A percentile compares a stretch with the other conserved stretches of the same genome.
phyloP scores from a whole-genome alignment of 2,888 invertebrate species.

The Mamestra brassicae region DNA sequence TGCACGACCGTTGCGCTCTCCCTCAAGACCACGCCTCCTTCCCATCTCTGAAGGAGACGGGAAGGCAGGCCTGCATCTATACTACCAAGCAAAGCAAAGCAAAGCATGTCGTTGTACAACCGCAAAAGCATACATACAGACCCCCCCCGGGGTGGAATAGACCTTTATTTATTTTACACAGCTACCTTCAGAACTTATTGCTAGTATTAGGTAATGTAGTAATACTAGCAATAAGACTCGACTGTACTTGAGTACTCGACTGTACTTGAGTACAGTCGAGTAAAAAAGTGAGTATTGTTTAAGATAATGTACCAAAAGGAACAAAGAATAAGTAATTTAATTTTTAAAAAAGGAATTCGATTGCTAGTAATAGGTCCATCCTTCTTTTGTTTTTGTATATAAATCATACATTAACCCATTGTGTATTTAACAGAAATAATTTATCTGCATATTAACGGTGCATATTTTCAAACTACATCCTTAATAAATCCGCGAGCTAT shows the following conservation, averaged over 20 bases:
- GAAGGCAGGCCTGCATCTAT: no score
- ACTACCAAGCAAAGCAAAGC: no score
- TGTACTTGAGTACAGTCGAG: conserved; percentile 2
- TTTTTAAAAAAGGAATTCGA: background rate
- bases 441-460: conserved; percentile 16
- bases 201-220: no score
- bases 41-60: no score
- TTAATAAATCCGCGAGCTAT: conserved; percentile 46
- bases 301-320: background rate
- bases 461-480: conserved; percentile 57
- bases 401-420: conserved; percentile 34
- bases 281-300: conserved; percentile 7
- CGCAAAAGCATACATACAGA: no score
- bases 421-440: conserved; percentile 31
- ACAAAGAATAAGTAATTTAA: background rate
- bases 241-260: conserved; percentile 1
- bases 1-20: no score
- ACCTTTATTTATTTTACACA: conserved; percentile 43
- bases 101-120: no score
- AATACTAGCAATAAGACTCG: no score
- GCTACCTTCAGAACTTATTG: conserved; percentile 9
- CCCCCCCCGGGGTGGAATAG: no score
- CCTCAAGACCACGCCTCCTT: no score
- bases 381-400: conserved; percentile 17
- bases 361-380: conserved; percentile 9